These are phyloP conservation scores for Hydrozoanthus gracilis DNA, from an alignment of 92 coral and sea anemone genomes.

Conservation along the genomic window DNA sequence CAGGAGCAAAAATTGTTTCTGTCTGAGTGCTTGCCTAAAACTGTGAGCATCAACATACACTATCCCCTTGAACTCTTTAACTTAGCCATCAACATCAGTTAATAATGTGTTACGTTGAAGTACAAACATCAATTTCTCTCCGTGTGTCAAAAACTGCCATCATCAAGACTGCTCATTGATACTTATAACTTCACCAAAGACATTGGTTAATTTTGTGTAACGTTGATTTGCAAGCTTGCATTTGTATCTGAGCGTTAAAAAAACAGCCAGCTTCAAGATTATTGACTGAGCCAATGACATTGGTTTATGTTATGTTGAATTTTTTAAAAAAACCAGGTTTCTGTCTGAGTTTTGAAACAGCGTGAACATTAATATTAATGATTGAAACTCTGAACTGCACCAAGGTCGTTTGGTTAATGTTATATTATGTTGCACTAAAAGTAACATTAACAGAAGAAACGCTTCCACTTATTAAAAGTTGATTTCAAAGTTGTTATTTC, in stretches of 20 bases:
- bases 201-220: neutral
- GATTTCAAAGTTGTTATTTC: no score
- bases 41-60: neutral
- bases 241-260: neutral
- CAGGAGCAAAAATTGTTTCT: constrained; percentile 23
- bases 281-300: neutral
- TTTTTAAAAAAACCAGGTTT: no score
- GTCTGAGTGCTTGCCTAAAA: neutral
- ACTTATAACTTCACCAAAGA: neutral
- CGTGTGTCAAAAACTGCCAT: neutral
- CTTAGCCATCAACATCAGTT: neutral
- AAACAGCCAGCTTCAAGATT: neutral
- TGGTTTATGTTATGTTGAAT: no score
- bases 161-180: neutral
- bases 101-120: neutral
- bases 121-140: neutral
- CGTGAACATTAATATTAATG: no score
- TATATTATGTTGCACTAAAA: no score
- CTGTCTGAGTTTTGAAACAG: no score
- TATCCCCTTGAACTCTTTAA: neutral
- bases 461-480: no score
- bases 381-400: no score
- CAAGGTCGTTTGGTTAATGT: no score
- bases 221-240: neutral
- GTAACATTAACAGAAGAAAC: no score